A percentile compares a stretch with the other conserved stretches of the same genome.
Conservation (phyloP, 2,888 invertebrate species). For the Piscicola geometra region DNA sequence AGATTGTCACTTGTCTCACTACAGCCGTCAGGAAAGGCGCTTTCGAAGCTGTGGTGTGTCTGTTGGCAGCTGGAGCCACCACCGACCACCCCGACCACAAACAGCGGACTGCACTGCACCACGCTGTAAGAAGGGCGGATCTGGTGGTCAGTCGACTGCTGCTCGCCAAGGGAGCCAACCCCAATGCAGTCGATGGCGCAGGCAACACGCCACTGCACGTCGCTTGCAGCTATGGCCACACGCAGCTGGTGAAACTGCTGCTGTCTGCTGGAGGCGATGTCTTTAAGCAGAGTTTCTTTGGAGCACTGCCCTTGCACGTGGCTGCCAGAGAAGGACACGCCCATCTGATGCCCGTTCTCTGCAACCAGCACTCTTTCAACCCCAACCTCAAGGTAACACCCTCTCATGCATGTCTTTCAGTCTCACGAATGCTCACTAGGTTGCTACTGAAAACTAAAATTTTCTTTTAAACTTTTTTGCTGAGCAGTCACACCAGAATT, state of each 20-base stretch:
- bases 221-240: constrained; percentile 44
- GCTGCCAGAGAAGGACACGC: constrained; percentile 45
- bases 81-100: constrained; percentile 43
- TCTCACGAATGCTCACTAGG: no score
- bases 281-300: constrained; percentile 43
- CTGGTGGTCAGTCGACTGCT: constrained; percentile 44
- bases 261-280: constrained; percentile 40
- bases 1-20: constrained; percentile 40
- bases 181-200: constrained; percentile 38
- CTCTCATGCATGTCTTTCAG: no score
- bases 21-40: constrained; percentile 41
- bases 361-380: constrained; percentile 27
- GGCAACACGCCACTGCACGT: constrained; percentile 45
- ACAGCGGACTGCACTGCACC: constrained; percentile 43
- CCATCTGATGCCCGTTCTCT: constrained; percentile 40
- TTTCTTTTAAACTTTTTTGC: neutral
- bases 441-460: no score
- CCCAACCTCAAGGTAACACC: constrained; percentile 37
- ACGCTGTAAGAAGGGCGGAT: constrained; percentile 43
- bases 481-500: neutral
- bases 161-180: constrained; percentile 41
- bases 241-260: constrained; percentile 43
- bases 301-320: constrained; percentile 45
- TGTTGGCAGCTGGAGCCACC: constrained; percentile 42
- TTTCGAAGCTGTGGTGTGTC: constrained; percentile 42